These are phyloP conservation scores for Drosophila phalerata DNA, from an alignment of 2,888 invertebrate genomes.

Conservation along the genomic window DNA sequence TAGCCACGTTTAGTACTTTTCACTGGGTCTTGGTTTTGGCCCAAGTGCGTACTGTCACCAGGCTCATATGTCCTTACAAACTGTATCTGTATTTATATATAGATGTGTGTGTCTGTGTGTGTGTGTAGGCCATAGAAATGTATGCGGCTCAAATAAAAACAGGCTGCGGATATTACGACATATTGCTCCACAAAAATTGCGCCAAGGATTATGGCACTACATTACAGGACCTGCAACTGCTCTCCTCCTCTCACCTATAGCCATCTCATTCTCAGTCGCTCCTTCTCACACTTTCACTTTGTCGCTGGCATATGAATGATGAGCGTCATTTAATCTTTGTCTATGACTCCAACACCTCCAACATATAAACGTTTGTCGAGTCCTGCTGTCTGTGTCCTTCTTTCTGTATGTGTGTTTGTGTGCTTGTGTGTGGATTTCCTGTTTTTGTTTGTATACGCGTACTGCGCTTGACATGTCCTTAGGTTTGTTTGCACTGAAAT, in stretches of 20 bases:
- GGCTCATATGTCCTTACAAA: conserved; percentile 63
- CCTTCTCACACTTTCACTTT: conserved; percentile 3
- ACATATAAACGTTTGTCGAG: conserved; percentile 57
- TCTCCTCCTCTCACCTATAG: neutral
- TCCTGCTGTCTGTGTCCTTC: conserved; percentile 18
- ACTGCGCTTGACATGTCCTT: conserved; percentile 78
- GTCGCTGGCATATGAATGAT: conserved; percentile 75
- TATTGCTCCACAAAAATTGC: conserved; percentile 78
- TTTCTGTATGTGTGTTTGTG: conserved; percentile 21
- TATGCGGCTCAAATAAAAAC: conserved; percentile 73
- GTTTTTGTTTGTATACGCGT: conserved; percentile 63
- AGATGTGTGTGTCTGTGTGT: conserved; percentile 12
- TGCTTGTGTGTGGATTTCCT: conserved; percentile 36
- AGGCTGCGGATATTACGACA: conserved; percentile 79
- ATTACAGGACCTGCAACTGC: conserved; percentile 60
- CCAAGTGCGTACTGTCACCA: conserved; percentile 59
- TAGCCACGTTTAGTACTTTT: conserved; percentile 80
- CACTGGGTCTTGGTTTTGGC: conserved; percentile 46
- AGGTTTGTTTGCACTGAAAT: conserved; percentile 76
- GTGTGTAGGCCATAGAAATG: conserved; percentile 52
- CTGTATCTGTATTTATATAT: conserved; percentile 2
- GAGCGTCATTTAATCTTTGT: conserved; percentile 79
- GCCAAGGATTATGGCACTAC: conserved; percentile 80
- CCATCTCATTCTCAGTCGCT: neutral
- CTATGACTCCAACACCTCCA: conserved; percentile 74